Evolutionary conservation across 2,888 invertebrate genomes (phyloP).

Genomic region (Cylindroiulus punctatus): DNA sequence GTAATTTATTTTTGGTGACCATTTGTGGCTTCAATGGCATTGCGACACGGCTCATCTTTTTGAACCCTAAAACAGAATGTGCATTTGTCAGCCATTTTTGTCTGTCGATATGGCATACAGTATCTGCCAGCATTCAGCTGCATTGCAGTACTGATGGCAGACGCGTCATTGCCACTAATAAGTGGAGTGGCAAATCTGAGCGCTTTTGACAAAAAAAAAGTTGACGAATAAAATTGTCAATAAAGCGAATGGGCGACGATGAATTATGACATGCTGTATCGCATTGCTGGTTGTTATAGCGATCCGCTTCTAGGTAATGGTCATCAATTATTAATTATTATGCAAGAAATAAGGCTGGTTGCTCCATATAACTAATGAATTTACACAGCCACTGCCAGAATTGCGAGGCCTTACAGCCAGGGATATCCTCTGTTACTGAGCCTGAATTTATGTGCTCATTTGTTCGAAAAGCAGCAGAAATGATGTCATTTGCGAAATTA

Average conservation of each 20-base stretch:
- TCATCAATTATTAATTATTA: background rate
- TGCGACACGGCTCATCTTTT: background rate
- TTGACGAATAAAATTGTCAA: background rate
- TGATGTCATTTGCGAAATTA: too few species aligned
- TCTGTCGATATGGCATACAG: background rate
- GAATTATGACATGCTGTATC: background rate
- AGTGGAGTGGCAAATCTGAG: background rate
- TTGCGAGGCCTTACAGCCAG: too few species aligned
- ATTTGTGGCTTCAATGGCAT: conserved; percentile 7
- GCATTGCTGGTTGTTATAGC: background rate
- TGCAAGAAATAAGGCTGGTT: background rate
- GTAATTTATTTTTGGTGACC: background rate
- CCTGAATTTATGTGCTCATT: too few species aligned
- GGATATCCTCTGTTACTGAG: too few species aligned
- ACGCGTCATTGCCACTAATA: background rate
- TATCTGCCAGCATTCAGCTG: background rate
- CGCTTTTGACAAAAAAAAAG: background rate
- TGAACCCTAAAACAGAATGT: background rate
- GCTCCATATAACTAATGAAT: too few species aligned
- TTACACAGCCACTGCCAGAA: too few species aligned
- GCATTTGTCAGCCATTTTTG: too few species aligned
- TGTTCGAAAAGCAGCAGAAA: too few species aligned
- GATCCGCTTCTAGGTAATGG: background rate
- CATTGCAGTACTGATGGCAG: conserved; percentile 18
- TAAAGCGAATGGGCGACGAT: background rate